Percentiles rank a stretch among this genome's conserved stretches.
Evolutionary conservation across 53 echinoderm and acorn worm genomes (phyloP).

Genomic region (Pentamera pediparva): DNA sequence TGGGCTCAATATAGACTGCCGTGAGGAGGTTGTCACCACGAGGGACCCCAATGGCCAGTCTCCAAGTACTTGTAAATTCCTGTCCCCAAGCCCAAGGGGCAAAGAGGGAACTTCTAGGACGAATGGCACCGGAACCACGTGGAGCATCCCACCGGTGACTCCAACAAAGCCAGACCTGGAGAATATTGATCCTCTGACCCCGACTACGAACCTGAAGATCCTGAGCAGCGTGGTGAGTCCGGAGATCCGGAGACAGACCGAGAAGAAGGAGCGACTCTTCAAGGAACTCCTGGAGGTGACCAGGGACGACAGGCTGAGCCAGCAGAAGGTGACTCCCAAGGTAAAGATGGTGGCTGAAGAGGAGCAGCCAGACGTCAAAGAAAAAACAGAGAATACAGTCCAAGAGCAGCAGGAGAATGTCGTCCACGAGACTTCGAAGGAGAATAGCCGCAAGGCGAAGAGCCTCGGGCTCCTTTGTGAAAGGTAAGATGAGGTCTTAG

Average conservation of each 20-base stretch:
- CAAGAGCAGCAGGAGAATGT: background rate
- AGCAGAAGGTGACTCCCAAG: background rate
- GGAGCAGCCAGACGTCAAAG: background rate
- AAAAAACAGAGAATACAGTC: too few species aligned
- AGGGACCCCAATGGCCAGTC: background rate
- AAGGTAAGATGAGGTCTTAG: slow-evolving; percentile 11
- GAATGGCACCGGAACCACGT: background rate
- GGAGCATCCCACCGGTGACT: slow-evolving; percentile 38
- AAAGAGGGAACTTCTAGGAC: background rate
- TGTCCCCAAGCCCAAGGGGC: background rate
- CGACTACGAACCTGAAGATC: slow-evolving; percentile 89
- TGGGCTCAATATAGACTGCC: background rate
- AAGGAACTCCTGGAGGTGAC: slow-evolving; percentile 51
- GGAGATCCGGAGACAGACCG: slow-evolving; percentile 51
- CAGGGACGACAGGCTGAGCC: slow-evolving; percentile 27
- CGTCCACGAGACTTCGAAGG: background rate
- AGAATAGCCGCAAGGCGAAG: slow-evolving; percentile 8
- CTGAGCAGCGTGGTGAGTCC: slow-evolving; percentile 74
- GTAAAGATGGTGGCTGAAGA: background rate
- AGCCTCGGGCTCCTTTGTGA: slow-evolving; percentile 24
- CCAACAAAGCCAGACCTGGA: slow-evolving; percentile 53
- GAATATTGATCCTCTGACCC: slow-evolving; percentile 56
- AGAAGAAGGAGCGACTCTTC: slow-evolving; percentile 67
- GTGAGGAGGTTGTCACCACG: background rate
- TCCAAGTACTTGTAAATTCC: background rate